Conservation (phyloP, 2,797 vertebrate species). For the Amblyopsis hoosieri region DNA sequence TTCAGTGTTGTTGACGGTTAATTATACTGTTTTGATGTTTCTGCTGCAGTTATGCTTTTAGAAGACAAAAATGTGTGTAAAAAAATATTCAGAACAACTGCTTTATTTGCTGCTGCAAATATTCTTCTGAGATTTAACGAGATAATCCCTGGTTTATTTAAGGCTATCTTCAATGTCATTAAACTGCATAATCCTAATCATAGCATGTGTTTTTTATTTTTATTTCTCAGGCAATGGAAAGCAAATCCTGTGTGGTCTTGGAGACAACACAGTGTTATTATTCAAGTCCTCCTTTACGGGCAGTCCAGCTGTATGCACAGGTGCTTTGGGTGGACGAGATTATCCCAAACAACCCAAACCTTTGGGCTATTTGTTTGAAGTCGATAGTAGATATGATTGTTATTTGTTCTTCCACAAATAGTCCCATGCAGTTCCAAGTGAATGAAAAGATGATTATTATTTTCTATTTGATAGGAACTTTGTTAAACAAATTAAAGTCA, state of each 20-base stretch:
- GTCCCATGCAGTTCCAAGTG: slow-evolving; percentile 5
- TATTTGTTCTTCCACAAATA: slow-evolving; percentile 1
- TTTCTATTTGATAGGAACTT: not conserved
- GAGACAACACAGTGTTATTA: slow-evolving; percentile 81
- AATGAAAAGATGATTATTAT: not conserved
- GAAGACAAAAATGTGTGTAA: too few species aligned
- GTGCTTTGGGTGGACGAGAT: slow-evolving; percentile 63
- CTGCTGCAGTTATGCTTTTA: too few species aligned
- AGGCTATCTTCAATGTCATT: not conserved
- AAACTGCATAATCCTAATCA: slow-evolving; percentile 14
- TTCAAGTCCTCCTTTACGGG: slow-evolving; percentile 78
- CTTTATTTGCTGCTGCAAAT: not conserved
- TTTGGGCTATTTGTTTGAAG: slow-evolving; percentile 13
- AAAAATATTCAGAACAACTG: too few species aligned
- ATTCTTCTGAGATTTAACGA: not conserved
- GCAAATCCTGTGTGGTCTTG: slow-evolving; percentile 86
- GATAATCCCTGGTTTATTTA: not conserved
- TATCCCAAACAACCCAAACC: slow-evolving; percentile 15
- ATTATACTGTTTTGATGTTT: too few species aligned
- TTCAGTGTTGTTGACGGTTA: too few species aligned
- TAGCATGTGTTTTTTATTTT: slow-evolving; percentile 31
- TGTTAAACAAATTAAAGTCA: not conserved
- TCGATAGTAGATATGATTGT: slow-evolving; percentile 9
- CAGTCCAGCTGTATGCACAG: slow-evolving; percentile 80
- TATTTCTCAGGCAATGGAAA: slow-evolving; percentile 83